Evolutionary conservation across 1,140 invertebrate species (phyloP).

Genomic region (Planococcus citri): DNA sequence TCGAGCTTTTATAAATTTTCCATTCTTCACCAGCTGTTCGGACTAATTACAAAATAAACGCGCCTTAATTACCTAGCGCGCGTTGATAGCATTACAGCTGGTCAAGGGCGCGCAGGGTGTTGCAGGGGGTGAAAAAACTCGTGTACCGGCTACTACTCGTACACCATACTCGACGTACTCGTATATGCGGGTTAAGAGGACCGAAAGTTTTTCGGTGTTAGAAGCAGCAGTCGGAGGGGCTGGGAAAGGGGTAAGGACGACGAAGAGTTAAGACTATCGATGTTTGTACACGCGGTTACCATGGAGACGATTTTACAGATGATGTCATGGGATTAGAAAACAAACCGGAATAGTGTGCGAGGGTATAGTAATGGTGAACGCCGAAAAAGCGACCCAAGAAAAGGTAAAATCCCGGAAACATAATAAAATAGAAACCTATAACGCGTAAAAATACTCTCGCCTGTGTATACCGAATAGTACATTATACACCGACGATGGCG

Average conservation of each 20-base stretch:
- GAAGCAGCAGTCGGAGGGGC: too few species aligned
- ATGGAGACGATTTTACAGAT: neutral
- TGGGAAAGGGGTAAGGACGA: too few species aligned
- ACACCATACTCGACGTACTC: neutral
- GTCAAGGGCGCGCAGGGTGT: neutral
- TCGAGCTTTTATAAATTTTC: too few species aligned
- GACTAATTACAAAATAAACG: neutral
- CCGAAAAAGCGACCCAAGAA: neutral
- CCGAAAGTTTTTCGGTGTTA: neutral
- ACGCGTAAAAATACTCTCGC: neutral
- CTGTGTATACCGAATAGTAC: too few species aligned
- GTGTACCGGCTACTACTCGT: neutral
- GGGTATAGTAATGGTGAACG: neutral
- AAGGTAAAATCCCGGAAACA: neutral
- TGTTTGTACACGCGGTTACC: neutral
- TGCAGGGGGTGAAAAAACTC: neutral
- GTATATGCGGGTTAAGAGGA: neutral
- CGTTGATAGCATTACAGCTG: too few species aligned
- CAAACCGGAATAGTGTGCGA: neutral
- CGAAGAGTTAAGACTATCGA: conserved; percentile 1
- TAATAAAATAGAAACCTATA: neutral
- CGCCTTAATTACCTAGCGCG: neutral
- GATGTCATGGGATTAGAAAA: conserved; percentile 6
- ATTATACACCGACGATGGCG: too few species aligned
- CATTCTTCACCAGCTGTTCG: too few species aligned